Base-by-base conservation (phyloP, 2,797 vertebrate species). In the Rhinophrynus dorsalis region DNA sequence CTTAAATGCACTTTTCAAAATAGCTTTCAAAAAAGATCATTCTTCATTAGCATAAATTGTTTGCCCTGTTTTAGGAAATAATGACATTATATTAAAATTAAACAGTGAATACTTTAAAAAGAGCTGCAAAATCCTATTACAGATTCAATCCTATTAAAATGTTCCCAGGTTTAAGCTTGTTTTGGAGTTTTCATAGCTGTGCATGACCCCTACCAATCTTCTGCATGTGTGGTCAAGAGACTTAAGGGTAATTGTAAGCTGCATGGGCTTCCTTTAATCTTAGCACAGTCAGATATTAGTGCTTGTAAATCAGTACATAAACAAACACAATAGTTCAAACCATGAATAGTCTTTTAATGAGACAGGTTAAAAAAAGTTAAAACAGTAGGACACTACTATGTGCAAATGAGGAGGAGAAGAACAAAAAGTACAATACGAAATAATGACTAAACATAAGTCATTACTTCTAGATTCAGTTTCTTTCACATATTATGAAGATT, bases 261-360 rank as follows among this genome's bases (percentile, higher is more conserved):
- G 85, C 86, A 84, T 84, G 84, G 85, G 85, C 84, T 91, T 85
- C 88, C 85, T 90, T 90, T 89, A 92, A 90, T 91, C 90, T 88
- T 68, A 71, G 73, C 90, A 87, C 88, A 90, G 90, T 86, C 87
- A 90, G 89, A 91, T 89, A 88, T 90, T 90, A 89, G 86, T 81
- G 85, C 89, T 91, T 90, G 88, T 92, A 91, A 92, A 92, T 92
- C 90, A 88, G 86, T 84, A 90, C 86, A 89, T 89, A 88, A 90
- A 89, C 88, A 90, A 88, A 88, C 87, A 92, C 90, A 92, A 92
- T 90, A 80, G 89, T 89, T 90, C 89, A 88, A 89, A 84, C 89
- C 89, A 90, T 90, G 90, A 92, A 90, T 89, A 90, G 90, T 87
- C 85, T 90, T 91, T 90, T 92, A 92, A 92, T 92, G 90, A 92